Percentiles rank a stretch among this genome's conserved stretches.
Conservation (phyloP, 2,113 vertebrate species). For the Engraulis encrasicolus region DNA sequence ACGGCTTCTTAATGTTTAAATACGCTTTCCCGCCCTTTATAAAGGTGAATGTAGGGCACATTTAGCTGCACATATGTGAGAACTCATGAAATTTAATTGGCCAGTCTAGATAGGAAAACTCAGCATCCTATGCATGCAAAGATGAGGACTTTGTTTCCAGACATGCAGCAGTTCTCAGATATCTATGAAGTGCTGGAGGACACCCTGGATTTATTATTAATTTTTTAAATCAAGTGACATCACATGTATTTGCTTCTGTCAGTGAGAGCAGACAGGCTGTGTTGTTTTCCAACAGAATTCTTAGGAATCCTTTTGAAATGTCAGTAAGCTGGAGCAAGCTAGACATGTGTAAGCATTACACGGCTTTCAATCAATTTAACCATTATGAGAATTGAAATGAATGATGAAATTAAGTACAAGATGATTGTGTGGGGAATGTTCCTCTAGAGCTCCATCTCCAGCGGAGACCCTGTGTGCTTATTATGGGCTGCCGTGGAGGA, state of each 20-base stretch:
- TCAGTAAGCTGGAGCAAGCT: background rate
- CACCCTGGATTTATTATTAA: background rate
- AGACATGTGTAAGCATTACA: background rate
- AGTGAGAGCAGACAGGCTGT: background rate
- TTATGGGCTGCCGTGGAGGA: constrained; percentile 10
- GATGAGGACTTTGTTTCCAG: no score
- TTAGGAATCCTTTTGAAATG: background rate
- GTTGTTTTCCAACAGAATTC: background rate
- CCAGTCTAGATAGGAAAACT: no score
- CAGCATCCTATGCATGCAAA: no score
- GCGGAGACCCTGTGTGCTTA: constrained; percentile 9
- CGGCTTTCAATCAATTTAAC: background rate
- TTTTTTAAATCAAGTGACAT: background rate
- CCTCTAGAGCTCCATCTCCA: constrained; percentile 28
- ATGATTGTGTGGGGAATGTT: constrained; percentile 21
- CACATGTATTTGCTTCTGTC: background rate
- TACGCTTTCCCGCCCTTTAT: no score
- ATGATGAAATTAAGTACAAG: constrained; percentile 15
- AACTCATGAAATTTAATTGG: no score
- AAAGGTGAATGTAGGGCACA: no score
- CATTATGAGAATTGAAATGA: background rate
- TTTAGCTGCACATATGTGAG: no score
- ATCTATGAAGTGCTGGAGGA: no score
- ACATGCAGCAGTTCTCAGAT: no score
- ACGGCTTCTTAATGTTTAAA: no score